These are phyloP conservation scores for Alouatta palliata DNA, from an alignment of 2,113 vertebrate genomes.

Conservation along the genomic window DNA sequence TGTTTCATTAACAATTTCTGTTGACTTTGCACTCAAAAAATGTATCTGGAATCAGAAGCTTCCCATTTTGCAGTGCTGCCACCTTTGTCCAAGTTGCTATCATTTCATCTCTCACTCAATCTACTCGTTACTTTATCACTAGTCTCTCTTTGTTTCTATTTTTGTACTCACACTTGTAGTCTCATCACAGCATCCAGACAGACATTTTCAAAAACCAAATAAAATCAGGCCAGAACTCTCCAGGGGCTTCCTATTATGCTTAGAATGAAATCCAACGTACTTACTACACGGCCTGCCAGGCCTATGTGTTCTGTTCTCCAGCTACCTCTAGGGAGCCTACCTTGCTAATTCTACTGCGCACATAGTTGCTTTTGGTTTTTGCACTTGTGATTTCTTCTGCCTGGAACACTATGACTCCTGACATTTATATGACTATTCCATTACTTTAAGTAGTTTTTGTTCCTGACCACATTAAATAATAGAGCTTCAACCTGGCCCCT, in stretches of 20 bases:
- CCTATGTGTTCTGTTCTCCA: neutral
- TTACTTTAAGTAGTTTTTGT: neutral
- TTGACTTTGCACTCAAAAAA: neutral
- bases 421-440: neutral
- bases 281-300: neutral
- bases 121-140: neutral
- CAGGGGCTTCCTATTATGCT: neutral
- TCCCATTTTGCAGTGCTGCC: neutral
- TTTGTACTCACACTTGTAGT: neutral
- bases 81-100: too few relatives aligned
- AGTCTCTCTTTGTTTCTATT: neutral
- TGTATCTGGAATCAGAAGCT: neutral
- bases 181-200: neutral
- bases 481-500: neutral
- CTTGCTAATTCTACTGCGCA: neutral
- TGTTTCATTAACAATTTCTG: neutral
- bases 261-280: neutral
- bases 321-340: neutral
- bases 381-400: neutral
- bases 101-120: neutral
- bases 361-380: neutral
- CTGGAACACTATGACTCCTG: neutral
- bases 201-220: neutral
- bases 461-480: neutral
- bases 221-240: neutral